Base-by-base conservation (phyloP, 2,888 invertebrate genomes). In the Eupithecia centaureata region DNA sequence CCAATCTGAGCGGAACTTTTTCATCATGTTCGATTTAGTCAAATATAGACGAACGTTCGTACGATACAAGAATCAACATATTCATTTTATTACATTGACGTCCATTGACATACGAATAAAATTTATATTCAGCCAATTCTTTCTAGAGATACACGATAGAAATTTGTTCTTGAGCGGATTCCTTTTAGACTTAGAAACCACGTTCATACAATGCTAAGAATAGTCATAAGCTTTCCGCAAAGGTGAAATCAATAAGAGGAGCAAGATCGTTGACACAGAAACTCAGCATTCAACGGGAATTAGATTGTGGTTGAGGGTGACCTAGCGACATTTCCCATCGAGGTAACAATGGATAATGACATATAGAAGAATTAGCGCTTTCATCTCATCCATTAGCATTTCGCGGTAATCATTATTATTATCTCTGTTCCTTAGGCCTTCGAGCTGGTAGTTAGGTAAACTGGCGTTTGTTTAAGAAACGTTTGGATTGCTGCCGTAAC, bases 301-400 rank as follows among this genome's bases (percentile, higher is more conserved):
- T 80, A 80, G 79, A 80, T 79, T 82, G 82, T 79, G 80, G 79
- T 82, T 79, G 79, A 76, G 79, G 78, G 79, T 82, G 79, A 82
- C 79, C 79, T 81, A 76, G 71, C 78, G 81, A 79, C 81, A 77
- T 84, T 89, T 90, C 90, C 81, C 88, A 89, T 85, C 82, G 86
- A 86, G 87, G 84, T 85, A 82, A 78, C 78, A 71, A 78, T 82
- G 82, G 84, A 82, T 86, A 89, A 86, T 85, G 81, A 82, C 84
- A 82, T 80, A 76, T 82, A 75, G 77, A 80, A 83, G 81, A 82
- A 83, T 85, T 83, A 82, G 80, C 79, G 83, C 84, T 85, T 86
- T 85, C 83, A 81, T 84, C 79, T 78, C 74, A 76, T 77, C 67
- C 77, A 81, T 82, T 76, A 74, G 61, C 61, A 66, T 47, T 66